Evolutionary conservation across 2,888 invertebrate species (phyloP).

Genomic region (Artemia sp.): DNA sequence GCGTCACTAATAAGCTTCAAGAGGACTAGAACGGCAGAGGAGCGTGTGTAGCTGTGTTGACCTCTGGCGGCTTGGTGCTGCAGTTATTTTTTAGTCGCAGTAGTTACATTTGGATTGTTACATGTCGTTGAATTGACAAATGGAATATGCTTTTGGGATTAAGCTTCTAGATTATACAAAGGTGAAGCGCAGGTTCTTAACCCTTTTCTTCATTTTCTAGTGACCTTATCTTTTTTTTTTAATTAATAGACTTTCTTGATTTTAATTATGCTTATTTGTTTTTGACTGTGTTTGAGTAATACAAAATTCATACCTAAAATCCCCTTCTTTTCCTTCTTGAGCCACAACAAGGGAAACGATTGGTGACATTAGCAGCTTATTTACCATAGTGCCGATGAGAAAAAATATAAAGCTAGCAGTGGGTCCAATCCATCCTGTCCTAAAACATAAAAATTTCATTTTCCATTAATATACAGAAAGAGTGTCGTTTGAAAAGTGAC

Average conservation of each 20-base stretch:
- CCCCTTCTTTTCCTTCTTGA: conserved; percentile 40
- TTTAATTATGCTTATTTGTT: too few species aligned
- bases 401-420: conserved; percentile 38
- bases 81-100: too few species aligned
- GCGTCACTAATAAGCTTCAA: too few species aligned
- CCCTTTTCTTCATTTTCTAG: conserved; percentile 16
- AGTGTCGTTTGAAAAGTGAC: background rate
- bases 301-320: conserved; percentile 35
- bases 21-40: too few species aligned
- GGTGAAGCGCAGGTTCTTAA: conserved; percentile 17
- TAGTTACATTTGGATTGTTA: too few species aligned
- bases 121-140: too few species aligned
- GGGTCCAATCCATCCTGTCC: conserved; percentile 40
- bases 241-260: too few species aligned
- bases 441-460: conserved; percentile 25
- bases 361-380: conserved; percentile 39
- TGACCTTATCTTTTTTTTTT: background rate
- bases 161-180: background rate
- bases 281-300: conserved; percentile 1
- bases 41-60: too few species aligned
- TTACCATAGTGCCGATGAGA: conserved; percentile 36
- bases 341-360: conserved; percentile 37
- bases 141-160: background rate
- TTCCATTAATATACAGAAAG: background rate
- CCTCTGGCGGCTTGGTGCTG: too few species aligned